Percentiles rank a stretch among this genome's conserved stretches.
Conservation (phyloP, 30 jellyfish, hydroid and myxozoan genomes). For the Aurelia coerulea region DNA sequence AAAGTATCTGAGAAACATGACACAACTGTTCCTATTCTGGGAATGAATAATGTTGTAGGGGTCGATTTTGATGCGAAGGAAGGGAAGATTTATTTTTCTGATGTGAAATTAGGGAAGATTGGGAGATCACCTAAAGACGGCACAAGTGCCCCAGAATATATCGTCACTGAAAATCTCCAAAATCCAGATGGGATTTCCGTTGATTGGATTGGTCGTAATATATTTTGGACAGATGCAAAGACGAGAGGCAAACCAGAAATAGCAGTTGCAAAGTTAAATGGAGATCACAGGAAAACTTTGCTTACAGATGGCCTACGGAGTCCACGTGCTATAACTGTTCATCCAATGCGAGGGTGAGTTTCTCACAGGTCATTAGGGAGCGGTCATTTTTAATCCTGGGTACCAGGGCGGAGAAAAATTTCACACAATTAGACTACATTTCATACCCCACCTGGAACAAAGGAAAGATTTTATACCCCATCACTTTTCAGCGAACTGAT, state of each 20-base stretch:
- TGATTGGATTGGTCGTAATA: constrained; percentile 93
- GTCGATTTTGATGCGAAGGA: constrained; percentile 85
- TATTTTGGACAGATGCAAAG: constrained; percentile 86
- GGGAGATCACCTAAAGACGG: constrained; percentile 80
- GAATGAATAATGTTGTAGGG: constrained; percentile 93
- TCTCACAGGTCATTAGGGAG: too few species aligned
- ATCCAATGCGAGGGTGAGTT: constrained; percentile 93
- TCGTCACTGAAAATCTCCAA: constrained; percentile 55
- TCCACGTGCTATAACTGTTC: constrained; percentile 94
- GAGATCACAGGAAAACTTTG: constrained; percentile 58
- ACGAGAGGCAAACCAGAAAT: constrained; percentile 75
- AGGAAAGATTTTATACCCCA: too few species aligned
- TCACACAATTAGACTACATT: background rate
- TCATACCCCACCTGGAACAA: background rate
- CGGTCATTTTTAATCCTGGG: too few species aligned
- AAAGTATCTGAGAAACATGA: constrained; percentile 59
- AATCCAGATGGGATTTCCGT: constrained; percentile 97
- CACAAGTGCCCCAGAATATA: constrained; percentile 58
- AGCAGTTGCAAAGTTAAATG: constrained; percentile 76
- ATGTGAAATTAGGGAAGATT: constrained; percentile 78
- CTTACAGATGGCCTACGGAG: constrained; percentile 62
- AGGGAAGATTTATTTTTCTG: constrained; percentile 71
- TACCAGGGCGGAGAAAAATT: background rate
- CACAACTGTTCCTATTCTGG: constrained; percentile 79
- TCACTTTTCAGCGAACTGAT: too few species aligned